These are phyloP conservation scores for Dissostichus mawsoni DNA, from an alignment of 2,113 vertebrate species.

Conservation along the genomic window DNA sequence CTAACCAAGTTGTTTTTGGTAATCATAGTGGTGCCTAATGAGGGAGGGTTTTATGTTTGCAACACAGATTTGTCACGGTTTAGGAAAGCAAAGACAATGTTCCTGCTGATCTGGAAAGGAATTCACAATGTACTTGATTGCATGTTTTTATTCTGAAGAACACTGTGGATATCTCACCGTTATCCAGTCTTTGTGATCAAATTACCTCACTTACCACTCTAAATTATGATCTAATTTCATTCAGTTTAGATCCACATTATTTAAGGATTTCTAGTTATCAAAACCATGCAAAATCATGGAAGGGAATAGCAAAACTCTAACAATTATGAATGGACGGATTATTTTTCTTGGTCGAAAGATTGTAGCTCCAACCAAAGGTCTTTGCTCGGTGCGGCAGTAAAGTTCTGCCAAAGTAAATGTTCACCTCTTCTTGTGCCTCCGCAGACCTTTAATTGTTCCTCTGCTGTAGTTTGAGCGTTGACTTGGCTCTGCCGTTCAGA, in stretches of 20 bases:
- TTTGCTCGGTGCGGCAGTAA: constrained; percentile 7
- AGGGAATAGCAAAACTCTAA: constrained; percentile 26
- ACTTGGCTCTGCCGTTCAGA: constrained; percentile 29
- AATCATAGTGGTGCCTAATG: no score
- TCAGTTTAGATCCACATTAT: constrained; percentile 8
- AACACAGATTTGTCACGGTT: background rate
- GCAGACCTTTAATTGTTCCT: constrained; percentile 51
- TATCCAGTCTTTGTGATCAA: background rate
- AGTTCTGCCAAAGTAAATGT: constrained; percentile 32
- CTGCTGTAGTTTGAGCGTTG: constrained; percentile 1
- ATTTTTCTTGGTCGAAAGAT: constrained; percentile 42
- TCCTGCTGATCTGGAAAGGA: background rate
- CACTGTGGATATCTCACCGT: background rate
- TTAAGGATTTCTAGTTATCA: constrained; percentile 20
- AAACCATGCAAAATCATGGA: constrained; percentile 13
- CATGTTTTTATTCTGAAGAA: background rate
- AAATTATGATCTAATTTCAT: constrained; percentile 22
- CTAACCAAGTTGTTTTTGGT: background rate
- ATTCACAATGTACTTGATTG: background rate
- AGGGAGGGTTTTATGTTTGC: background rate
- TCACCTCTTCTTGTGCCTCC: constrained; percentile 29
- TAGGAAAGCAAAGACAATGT: background rate
- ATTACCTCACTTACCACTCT: background rate
- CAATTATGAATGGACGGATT: constrained; percentile 8
- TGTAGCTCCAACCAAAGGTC: background rate